Conservation (phyloP, 2,113 vertebrate genomes). For the Brienomyrus longianalis region DNA sequence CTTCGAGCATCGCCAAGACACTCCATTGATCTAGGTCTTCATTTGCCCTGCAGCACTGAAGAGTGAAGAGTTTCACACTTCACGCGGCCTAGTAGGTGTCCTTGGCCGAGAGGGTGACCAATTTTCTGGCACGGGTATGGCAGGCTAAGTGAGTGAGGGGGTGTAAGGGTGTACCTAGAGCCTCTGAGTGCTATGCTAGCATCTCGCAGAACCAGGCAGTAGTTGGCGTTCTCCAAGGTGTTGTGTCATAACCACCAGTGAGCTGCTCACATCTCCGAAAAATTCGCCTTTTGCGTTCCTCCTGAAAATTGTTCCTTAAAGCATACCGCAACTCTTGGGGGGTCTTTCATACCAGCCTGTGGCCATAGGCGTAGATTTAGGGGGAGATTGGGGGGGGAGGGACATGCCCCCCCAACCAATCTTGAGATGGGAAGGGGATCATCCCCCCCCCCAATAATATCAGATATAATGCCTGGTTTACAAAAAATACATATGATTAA, state of each 20-base stretch:
- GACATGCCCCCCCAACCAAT: too few species aligned
- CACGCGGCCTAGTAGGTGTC: background rate
- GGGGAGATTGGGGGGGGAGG: too few species aligned
- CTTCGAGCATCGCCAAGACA: background rate
- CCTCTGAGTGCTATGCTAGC: background rate
- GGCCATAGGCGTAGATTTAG: too few species aligned
- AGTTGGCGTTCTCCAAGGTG: background rate
- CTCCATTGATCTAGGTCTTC: background rate
- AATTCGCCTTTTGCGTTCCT: background rate
- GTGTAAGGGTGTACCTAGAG: background rate
- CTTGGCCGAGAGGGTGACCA: background rate
- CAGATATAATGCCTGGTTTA: too few species aligned
- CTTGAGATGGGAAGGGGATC: too few species aligned
- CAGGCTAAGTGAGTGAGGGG: background rate
- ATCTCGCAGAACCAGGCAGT: background rate
- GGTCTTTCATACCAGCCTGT: background rate
- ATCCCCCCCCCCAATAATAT: too few species aligned
- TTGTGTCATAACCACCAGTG: background rate
- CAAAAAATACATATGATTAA: too few species aligned
- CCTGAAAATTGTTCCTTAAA: background rate
- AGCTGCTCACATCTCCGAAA: background rate
- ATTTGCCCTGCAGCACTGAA: background rate
- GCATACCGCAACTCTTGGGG: background rate
- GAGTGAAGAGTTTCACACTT: background rate
- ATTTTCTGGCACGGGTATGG: background rate